Evolutionary conservation across 2,113 vertebrate species (phyloP).

Genomic region (Calypte anna): DNA sequence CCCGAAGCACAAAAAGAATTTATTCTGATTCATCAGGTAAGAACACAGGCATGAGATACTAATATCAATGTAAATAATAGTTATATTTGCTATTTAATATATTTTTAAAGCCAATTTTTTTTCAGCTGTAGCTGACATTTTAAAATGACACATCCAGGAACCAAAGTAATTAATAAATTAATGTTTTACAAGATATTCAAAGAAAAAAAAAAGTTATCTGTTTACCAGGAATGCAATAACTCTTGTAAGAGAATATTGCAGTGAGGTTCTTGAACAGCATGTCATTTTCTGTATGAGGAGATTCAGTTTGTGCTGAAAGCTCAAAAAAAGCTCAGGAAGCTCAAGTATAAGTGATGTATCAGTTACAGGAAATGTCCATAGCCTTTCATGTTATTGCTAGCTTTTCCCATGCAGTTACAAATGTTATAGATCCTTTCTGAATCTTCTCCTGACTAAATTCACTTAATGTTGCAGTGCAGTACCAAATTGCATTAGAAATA

Average conservation of each 20-base stretch:
- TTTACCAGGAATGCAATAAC: not conserved
- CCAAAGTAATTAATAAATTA: not conserved
- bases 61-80: not conserved
- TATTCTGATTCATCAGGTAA: conserved; percentile 77
- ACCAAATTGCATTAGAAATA: not conserved
- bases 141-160: not conserved
- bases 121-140: not conserved
- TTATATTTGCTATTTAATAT: not conserved
- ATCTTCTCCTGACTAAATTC: not conserved
- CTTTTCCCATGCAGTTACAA: not conserved
- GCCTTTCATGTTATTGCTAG: not conserved
- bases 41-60: not conserved
- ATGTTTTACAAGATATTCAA: not conserved
- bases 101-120: not conserved
- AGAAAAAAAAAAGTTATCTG: not conserved
- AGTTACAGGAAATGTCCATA: not conserved
- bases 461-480: not conserved
- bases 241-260: not conserved
- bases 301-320: not conserved
- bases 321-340: not conserved
- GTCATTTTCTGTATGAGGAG: not conserved
- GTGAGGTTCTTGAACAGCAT: not conserved
- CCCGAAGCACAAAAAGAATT: conserved; percentile 59
- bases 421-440: not conserved
- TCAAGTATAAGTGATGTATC: not conserved